phyloP scores from a whole-genome alignment of 1,140 invertebrate genomes.

The Sminthurides bifidus region DNA sequence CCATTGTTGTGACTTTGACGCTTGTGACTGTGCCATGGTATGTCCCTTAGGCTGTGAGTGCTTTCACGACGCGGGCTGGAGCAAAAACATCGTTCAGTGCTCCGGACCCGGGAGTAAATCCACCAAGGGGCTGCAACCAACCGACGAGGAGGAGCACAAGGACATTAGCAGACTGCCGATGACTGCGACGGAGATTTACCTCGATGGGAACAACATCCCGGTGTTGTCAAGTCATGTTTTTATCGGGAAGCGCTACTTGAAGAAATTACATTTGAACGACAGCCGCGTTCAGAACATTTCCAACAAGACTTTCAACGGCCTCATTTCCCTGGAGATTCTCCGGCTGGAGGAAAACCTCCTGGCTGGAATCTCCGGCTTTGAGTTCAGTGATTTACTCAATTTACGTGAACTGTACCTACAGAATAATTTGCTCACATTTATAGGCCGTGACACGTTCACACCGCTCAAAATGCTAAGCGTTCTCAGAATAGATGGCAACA shows the following conservation, averaged over 20 bases:
- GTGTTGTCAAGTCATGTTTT: slow-evolving; percentile 73
- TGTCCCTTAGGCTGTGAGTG: slow-evolving; percentile 83
- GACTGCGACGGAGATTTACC: slow-evolving; percentile 81
- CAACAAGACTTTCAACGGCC: slow-evolving; percentile 81
- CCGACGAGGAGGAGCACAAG: slow-evolving; percentile 63
- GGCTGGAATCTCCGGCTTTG: slow-evolving; percentile 65
- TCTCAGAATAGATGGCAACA: slow-evolving; percentile 70
- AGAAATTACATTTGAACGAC: slow-evolving; percentile 69
- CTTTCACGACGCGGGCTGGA: slow-evolving; percentile 84
- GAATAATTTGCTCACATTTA: slow-evolving; percentile 65
- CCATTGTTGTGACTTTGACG: slow-evolving; percentile 87
- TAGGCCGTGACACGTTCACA: slow-evolving; percentile 68
- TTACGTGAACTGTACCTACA: slow-evolving; percentile 74
- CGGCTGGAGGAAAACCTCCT: slow-evolving; percentile 76
- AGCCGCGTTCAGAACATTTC: slow-evolving; percentile 65
- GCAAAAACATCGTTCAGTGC: slow-evolving; percentile 82
- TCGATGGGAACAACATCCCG: slow-evolving; percentile 80
- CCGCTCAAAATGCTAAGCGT: slow-evolving; percentile 64
- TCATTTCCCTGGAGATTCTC: slow-evolving; percentile 64
- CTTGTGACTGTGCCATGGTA: slow-evolving; percentile 90
- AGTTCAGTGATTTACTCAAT: slow-evolving; percentile 71
- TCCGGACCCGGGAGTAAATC: too few species aligned
- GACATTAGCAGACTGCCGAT: slow-evolving; percentile 89
- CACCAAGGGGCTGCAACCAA: slow-evolving; percentile 53
- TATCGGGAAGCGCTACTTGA: slow-evolving; percentile 80